phyloP scores from a whole-genome alignment of 2,113 vertebrate genomes.

The Galemys pyrenaicus region DNA sequence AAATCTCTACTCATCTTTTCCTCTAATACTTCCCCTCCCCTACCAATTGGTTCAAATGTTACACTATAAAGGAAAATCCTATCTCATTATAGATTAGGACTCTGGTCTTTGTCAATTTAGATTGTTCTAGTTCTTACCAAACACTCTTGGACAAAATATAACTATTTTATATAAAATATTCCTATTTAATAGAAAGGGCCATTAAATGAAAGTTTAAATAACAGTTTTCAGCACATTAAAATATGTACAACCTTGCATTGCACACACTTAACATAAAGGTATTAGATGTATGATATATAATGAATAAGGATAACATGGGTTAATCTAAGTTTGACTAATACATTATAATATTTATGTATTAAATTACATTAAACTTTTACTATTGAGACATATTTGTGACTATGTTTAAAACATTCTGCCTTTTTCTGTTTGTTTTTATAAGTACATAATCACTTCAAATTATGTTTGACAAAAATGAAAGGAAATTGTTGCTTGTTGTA shows the following conservation, averaged over 20 bases:
- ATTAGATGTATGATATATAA: background rate
- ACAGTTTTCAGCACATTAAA: conserved; percentile 8
- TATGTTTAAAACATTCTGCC: conserved; percentile 41
- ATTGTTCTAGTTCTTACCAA: background rate
- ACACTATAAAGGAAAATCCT: background rate
- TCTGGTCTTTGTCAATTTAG: background rate
- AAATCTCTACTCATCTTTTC: background rate
- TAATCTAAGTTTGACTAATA: conserved; percentile 39
- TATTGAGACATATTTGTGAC: conserved; percentile 13
- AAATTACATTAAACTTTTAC: conserved; percentile 48
- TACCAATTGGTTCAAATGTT: background rate
- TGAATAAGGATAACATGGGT: conserved; percentile 18
- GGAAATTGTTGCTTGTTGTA: conserved; percentile 50
- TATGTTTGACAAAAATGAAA: conserved; percentile 69
- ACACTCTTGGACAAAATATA: conserved; percentile 34
- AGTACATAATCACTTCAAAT: conserved; percentile 67
- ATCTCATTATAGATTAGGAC: conserved; percentile 1
- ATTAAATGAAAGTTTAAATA: conserved; percentile 21
- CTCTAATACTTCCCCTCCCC: conserved; percentile 22
- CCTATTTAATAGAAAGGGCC: background rate
- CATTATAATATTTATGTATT: conserved; percentile 17
- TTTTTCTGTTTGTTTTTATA: conserved; percentile 61
- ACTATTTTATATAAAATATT: too few species aligned
- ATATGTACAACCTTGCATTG: background rate
- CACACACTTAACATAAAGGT: background rate